Conservation (phyloP, 2,888 invertebrate genomes). For the Lasius fuliginosus region DNA sequence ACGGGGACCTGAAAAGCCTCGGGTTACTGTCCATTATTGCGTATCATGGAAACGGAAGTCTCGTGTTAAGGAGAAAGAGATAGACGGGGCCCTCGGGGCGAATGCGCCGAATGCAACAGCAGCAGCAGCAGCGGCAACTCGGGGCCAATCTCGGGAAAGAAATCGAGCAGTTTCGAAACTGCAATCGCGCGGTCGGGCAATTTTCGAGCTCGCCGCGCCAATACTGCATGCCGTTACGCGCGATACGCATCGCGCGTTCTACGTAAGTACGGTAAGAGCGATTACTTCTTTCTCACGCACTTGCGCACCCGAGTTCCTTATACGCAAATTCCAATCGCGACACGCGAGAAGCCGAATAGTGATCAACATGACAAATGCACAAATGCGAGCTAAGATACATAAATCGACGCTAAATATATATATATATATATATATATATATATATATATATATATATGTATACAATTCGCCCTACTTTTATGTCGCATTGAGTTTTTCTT, state of each 20-base stretch:
- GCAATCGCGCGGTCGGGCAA: constrained; percentile 56
- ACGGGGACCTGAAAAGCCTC: constrained; percentile 41
- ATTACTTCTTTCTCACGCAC: not conserved
- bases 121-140: constrained; percentile 42
- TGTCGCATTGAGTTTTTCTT: not conserved
- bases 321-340: constrained; percentile 1
- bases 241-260: constrained; percentile 56
- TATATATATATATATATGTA: not conserved
- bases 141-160: constrained; percentile 63
- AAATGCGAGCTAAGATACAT: not conserved
- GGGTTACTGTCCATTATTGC: constrained; percentile 44
- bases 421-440: not conserved
- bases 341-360: not conserved
- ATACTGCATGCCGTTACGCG: constrained; percentile 61
- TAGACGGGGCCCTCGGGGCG: constrained; percentile 75
- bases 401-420: not conserved
- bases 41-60: constrained; percentile 80
- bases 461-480: not conserved
- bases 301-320: not conserved
- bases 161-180: constrained; percentile 76
- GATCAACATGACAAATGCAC: not conserved
- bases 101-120: constrained; percentile 35
- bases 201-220: constrained; percentile 65
- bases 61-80: constrained; percentile 65
- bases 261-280: constrained; percentile 35